Evolutionary conservation across 2,888 invertebrate species (phyloP), one percentile per base, ranked within the genome.

Genomic region (Pharmacophagus antenor): DNA sequence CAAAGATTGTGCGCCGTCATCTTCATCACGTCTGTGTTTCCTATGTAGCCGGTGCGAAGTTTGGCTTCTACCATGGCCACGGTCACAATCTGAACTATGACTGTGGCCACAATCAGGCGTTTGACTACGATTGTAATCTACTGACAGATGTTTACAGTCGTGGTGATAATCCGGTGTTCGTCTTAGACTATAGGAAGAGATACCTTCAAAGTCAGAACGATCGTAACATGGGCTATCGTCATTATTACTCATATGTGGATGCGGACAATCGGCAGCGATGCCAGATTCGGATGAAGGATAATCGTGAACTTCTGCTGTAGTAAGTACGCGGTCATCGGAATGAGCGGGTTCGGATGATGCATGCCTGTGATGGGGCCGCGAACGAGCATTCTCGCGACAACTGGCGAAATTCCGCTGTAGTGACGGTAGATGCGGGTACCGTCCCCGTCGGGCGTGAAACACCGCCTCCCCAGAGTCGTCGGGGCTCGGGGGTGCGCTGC

Each of bases 401-500:
- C 89, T 90, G 67, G 90, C 88, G 64, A 87, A 90, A 3, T 84
- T 80, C 61, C 88, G 79, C 68, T 89, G 89, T 55, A 90, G 78
- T n/a, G 84, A 73, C 12, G 94, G 93, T 65, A 77, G 94, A 56
- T 79, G 84, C 51, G 79, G 94, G 78, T 94, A 94, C 63, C 94
- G 93, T 66, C 95, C 94, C 69, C 95, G 94, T 62, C 94, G 95
- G 65, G 95, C 93, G 82, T 95, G 95, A 87, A 94, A 94, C 85
- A 95, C 92, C 90, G 89, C 91, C 85, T 88, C 88, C 86, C 90
- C 90, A 71, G 87, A 75, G 77, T 91, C 91, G 80, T 91, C 91
- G 87, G 91, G 91, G 87, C 91, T 88, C 78, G 91, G 91, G 90
- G 91, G 90, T 88, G 91, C 88, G 78, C 91, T 91, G 73, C 89